Base-by-base conservation (phyloP, 2,113 vertebrate species). In the Paramormyrops kingsleyae region DNA sequence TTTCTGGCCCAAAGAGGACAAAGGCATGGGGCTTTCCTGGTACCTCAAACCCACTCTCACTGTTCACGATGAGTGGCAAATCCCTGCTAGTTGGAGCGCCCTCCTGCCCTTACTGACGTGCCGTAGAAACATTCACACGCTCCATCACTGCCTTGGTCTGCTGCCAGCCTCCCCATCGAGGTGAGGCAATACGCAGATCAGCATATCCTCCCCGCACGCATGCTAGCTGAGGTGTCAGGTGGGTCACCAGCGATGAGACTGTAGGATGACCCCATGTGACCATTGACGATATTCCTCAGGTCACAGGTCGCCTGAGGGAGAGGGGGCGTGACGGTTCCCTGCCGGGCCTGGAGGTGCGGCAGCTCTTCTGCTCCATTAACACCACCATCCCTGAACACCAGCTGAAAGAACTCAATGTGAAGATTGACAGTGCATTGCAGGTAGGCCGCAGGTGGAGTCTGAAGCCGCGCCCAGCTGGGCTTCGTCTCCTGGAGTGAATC, bases 361-460 rank as follows among this genome's bases (percentile, higher is more conserved):
- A 99, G 88, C 98, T 99, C 91, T 99, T 99, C 95, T 99, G 99
- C 94, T 98, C 98, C 31, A 98, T 99, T 92, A 97, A 95, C 91
- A 96, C 97, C 90, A 96, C 96, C 83, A 98, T 99, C 92, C 98
- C 99, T 24, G 99, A 99, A 91, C 97, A 99, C 93, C 98, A 99
- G 95, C 96, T 99, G 85, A 99, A 99, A 94, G 98, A 99, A 87
- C 96, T 99, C 89, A 99, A 99, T 92, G 88, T 97, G 93, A 99
- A 98, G 95, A 99, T 98, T 8, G 98, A 99, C 95, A 97, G 95
- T 92, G 97, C 99, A 95, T 94, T 99, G 94, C 99, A 99, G 96
- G 99, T 99, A 93, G 92, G 88, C 87, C 9, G 24, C 21, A 8
- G 17, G 5, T 31, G n/a, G 27, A 80, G 6, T 35, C 74, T 62